Evolutionary conservation across 2,888 invertebrate genomes (phyloP).

Genomic region (Trypoxylon attenuatum): DNA sequence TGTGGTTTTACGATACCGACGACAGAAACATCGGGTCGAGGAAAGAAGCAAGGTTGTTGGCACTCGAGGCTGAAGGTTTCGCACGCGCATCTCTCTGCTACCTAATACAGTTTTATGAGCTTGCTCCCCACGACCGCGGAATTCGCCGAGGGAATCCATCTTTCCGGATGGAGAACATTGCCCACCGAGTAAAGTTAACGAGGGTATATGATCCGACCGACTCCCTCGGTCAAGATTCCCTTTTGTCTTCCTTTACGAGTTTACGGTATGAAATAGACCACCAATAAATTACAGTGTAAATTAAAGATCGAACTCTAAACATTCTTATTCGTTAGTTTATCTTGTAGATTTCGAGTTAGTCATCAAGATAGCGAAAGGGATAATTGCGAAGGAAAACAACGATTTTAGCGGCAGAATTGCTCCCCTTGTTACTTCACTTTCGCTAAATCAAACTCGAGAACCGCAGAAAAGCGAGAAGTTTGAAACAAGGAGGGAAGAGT

Average conservation of each 20-base stretch:
- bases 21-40: too few species aligned
- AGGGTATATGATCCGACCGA: conserved; percentile 30
- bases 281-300: too few species aligned
- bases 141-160: conserved; percentile 37
- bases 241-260: neutral
- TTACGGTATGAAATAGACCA: conserved; percentile 15
- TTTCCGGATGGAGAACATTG: neutral
- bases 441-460: conserved; percentile 43
- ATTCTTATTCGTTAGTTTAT: too few species aligned
- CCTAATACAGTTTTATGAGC: conserved; percentile 47
- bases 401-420: neutral
- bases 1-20: conserved; percentile 47
- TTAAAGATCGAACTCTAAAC: too few species aligned
- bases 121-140: conserved; percentile 18
- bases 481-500: conserved; percentile 11
- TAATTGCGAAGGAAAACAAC: too few species aligned
- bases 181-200: conserved; percentile 11
- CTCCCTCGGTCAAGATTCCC: conserved; percentile 14
- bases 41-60: conserved; percentile 32
- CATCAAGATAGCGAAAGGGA: too few species aligned
- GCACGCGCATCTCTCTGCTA: conserved; percentile 21
- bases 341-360: too few species aligned
- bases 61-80: too few species aligned
- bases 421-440: conserved; percentile 41
- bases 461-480: conserved; percentile 38